Base-by-base conservation (phyloP, 2,113 vertebrate genomes). In the Rousettus leschenaultii region DNA sequence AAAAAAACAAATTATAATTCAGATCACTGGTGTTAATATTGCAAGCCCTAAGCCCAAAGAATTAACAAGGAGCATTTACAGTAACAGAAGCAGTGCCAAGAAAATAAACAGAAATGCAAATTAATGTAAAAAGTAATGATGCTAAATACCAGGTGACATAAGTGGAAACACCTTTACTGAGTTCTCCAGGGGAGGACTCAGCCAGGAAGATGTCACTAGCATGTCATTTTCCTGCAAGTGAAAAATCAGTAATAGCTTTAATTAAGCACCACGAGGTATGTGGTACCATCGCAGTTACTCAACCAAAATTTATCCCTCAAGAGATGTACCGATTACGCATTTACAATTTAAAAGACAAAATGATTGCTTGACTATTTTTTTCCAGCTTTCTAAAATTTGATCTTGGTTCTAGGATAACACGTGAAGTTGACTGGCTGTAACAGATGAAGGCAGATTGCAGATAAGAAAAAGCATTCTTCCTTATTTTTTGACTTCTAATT, bases 101-200 rank as follows among this genome's bases (percentile, higher is more conserved):
- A 91, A 93, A 89, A 91, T 85, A 85, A 87, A 94, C 6, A 95
- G 40, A 86, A 97, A 87, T 91, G n/a, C 35, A 86, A 94, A 96
- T 94, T 59, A 87, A 71, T 1, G 1, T 4, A 63, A 51, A 35
- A 92, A 80, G 35, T 94, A 92, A 86, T 66, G 51, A 94, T 71
- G 84, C 38, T 51, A 75, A 93, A 97, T 26, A 59, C 38, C 18
- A 90, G n/a, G 68, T 4, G 26, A 86, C 57, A 33, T 5, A 48
- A 83, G 40, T 51, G 48, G 13, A 63, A 66, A 97, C 24, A 71
- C 21, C 40, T 90, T 59, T 68, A 57, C 19, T 70, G 95, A 80
- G 30, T 92, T 87, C 75, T 71, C 80, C 15, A 24, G 77, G 79
- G 0, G 5, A 68, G 4, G 59, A 75, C 70, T 85, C 53, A 35